phyloP scores from a whole-genome alignment of 2,888 invertebrate species.

The Auanema sp. region DNA sequence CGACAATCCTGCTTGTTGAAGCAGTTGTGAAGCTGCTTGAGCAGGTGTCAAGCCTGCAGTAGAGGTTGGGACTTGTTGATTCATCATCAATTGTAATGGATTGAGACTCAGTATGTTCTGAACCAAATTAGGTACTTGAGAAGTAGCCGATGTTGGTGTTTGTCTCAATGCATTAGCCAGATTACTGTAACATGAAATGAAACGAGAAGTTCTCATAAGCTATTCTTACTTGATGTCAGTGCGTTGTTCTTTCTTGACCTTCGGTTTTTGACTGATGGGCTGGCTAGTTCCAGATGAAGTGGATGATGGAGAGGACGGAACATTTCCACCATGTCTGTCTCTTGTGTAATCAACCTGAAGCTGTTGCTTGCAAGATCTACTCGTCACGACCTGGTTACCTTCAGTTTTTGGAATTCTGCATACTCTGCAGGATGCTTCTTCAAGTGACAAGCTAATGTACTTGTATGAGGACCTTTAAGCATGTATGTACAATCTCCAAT shows the following conservation, averaged over 20 bases:
- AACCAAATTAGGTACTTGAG: constrained; percentile 24
- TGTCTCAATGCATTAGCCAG: constrained; percentile 13
- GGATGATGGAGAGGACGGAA: constrained; percentile 21
- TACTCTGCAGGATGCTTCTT: constrained; percentile 61
- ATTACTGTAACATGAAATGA: constrained; percentile 11
- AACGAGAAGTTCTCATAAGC: constrained; percentile 1
- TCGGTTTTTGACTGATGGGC: constrained; percentile 9
- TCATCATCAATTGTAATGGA: constrained; percentile 28
- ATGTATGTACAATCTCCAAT: constrained; percentile 61
- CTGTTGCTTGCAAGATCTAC: not conserved
- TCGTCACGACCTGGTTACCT: constrained; percentile 28
- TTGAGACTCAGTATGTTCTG: constrained; percentile 37
- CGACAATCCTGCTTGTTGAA: constrained; percentile 37
- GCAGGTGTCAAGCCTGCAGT: constrained; percentile 14
- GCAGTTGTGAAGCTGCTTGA: constrained; percentile 20
- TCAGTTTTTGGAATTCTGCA: constrained; percentile 60
- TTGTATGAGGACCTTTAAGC: constrained; percentile 62
- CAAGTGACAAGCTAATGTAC: constrained; percentile 61
- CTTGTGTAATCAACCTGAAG: constrained; percentile 34
- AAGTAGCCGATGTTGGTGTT: constrained; percentile 11
- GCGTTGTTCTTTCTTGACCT: constrained; percentile 14
- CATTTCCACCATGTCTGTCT: constrained; percentile 25
- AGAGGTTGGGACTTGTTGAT: constrained; percentile 16
- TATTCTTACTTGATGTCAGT: constrained; percentile 16
- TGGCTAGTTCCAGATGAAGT: constrained; percentile 18